Evolutionary conservation across 2,888 invertebrate species (phyloP).

Genomic region (Plagodis dolabraria): DNA sequence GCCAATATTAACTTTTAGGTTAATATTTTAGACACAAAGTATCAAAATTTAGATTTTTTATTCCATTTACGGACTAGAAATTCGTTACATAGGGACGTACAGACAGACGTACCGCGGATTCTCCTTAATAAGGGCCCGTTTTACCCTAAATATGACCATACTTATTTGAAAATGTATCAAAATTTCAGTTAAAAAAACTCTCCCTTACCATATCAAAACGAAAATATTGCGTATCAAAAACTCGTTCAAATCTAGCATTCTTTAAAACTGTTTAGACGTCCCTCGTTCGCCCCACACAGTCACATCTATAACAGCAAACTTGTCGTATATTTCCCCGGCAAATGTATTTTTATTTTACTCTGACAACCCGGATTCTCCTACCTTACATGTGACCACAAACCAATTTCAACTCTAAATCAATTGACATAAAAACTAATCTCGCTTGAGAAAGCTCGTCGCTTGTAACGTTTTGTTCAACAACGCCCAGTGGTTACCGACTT

Average conservation of each 20-base stretch:
- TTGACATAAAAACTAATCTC: conserved; percentile 38
- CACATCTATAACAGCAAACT: conserved; percentile 69
- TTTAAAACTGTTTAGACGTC: conserved; percentile 78
- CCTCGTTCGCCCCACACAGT: conserved; percentile 55
- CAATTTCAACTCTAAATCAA: conserved; percentile 37
- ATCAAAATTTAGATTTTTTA: too few species aligned
- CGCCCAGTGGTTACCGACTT: conserved; percentile 67
- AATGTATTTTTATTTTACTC: conserved; percentile 82
- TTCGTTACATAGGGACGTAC: too few species aligned
- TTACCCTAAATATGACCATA: too few species aligned
- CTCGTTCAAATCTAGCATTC: conserved; percentile 48
- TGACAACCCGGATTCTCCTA: conserved; percentile 53
- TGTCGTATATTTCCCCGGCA: conserved; percentile 79
- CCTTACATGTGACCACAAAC: conserved; percentile 35
- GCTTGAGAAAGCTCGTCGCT: conserved; percentile 20
- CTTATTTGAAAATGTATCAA: too few species aligned
- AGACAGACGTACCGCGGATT: too few species aligned
- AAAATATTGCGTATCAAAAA: conserved; percentile 27
- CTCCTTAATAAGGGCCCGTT: too few species aligned
- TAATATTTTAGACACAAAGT: too few species aligned
- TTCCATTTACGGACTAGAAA: too few species aligned
- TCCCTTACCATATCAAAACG: neutral
- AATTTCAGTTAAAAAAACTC: neutral
- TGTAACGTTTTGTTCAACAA: conserved; percentile 54
- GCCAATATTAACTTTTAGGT: too few species aligned